Base-by-base conservation (phyloP, 2,113 vertebrate species). In the Ceyx cyanopectus region DNA sequence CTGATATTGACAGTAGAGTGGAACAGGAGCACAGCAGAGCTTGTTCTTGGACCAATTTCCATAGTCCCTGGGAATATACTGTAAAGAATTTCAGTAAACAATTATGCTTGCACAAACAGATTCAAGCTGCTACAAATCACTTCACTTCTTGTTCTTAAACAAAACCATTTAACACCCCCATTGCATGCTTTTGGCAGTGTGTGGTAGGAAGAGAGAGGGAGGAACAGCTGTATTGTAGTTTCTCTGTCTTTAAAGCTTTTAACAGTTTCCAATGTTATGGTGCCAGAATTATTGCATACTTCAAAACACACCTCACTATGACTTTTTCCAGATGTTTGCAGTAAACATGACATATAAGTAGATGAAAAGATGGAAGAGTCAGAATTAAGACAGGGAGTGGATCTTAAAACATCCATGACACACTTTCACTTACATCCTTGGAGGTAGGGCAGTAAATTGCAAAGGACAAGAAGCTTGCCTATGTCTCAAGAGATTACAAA, bases 81-180 rank as follows among this genome's bases (percentile, higher is more conserved):
- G 65, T 86, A 93, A 93, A 85, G 90, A 83, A 87, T 87, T 82
- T 76, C 81, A 83, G 74, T 66, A 85, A 95, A 93, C 72, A 94
- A 87, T 74, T 88, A 78, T 30, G 68, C 80, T 88, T 92, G 68
- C 85, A 85, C 63, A 91, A 91, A 95, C 68, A 92, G 83, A 95
- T 92, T 81, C 82, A 81, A 92, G 86, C 48, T 91, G 85, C 88
- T 88, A 83, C 79, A 83, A 93, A 93, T 81, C 80, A 91, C 70
- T 81, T 56, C 53, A 74, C 56, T 87, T 68, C 72, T 90, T 85
- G 19, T 70, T 87, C 85, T 82, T 81, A 57, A 91, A 76, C 58
- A 82, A 86, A 87, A 86, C 57, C 65, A 40, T 87, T 83, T 88
- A 40, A 70, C 70, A 60, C 83, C 37, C 27, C 21, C 56, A 45